Conservation (phyloP, 2,113 vertebrate species). For the Panthera uncia region DNA sequence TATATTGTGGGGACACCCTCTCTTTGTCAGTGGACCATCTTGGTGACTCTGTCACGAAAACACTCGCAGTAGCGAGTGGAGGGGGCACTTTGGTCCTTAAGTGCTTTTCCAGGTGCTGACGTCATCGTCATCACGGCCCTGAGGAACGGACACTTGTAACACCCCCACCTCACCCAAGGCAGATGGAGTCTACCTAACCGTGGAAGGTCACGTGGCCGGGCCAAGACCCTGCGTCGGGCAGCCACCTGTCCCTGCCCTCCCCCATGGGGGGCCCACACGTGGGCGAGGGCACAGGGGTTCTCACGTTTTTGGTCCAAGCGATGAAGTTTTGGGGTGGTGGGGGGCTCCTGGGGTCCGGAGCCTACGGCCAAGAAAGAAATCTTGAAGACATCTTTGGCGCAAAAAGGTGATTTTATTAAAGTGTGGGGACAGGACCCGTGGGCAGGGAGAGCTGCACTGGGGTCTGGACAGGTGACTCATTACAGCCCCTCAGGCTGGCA, state of each 20-base stretch:
- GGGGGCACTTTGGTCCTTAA: not conserved
- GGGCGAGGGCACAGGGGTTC: not conserved
- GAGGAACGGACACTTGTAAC: fast-evolving
- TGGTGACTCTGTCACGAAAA: not conserved
- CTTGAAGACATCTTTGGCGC: too few relatives aligned
- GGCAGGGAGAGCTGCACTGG: too few relatives aligned
- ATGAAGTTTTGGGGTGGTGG: too few relatives aligned
- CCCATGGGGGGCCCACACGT: too few relatives aligned
- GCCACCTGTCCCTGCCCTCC: not conserved
- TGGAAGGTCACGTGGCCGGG: not conserved
- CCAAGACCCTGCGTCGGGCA: not conserved
- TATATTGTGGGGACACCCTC: not conserved
- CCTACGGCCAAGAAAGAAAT: too few relatives aligned
- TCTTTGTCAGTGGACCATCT: not conserved
- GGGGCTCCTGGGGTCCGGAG: too few relatives aligned
- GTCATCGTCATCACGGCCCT: not conserved
- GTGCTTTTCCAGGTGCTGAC: not conserved
- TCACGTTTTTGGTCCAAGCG: not conserved
- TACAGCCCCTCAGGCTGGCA: too few relatives aligned
- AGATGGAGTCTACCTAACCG: not conserved
- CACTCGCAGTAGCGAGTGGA: fast-evolving
- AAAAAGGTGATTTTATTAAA: too few relatives aligned
- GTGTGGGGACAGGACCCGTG: too few relatives aligned
- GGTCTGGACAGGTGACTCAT: too few relatives aligned
- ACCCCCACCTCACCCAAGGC: fast-evolving